Conservation (phyloP, 1,140 invertebrate genomes). For the Lamellibrachia luymesi region DNA sequence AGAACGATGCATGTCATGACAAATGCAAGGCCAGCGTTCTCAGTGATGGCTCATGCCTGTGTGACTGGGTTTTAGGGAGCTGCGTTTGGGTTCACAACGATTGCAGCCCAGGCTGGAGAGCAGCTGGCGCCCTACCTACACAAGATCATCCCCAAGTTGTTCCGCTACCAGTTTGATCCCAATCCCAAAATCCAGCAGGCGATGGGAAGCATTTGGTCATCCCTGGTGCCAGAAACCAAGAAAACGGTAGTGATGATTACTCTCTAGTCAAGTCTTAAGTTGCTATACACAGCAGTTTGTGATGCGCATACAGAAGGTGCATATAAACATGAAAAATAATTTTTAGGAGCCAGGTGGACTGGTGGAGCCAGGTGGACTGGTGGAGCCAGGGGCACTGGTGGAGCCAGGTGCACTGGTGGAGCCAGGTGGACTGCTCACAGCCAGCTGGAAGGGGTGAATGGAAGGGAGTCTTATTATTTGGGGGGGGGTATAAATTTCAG, state of each 20-base stretch:
- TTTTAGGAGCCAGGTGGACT: no score
- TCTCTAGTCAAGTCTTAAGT: not conserved
- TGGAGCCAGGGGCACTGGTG: no score
- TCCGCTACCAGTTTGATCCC: slow-evolving; percentile 82
- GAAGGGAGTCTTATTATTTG: no score
- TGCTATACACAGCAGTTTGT: not conserved
- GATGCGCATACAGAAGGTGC: no score
- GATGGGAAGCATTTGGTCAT: slow-evolving; percentile 88
- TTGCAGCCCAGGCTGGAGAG: slow-evolving; percentile 76
- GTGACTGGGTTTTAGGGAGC: slow-evolving; percentile 65
- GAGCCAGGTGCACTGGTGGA: no score
- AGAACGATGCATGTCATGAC: not conserved
- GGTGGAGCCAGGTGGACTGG: no score
- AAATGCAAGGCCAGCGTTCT: not conserved
- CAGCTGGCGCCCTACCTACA: slow-evolving; percentile 79
- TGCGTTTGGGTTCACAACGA: slow-evolving; percentile 85
- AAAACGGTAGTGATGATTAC: slow-evolving; percentile 65
- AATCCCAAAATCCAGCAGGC: slow-evolving; percentile 85
- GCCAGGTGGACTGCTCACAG: no score
- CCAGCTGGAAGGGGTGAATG: no score
- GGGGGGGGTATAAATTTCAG: no score
- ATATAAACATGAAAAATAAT: no score
- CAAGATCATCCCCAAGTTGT: slow-evolving; percentile 84
- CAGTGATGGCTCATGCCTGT: not conserved
- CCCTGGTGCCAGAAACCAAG: slow-evolving; percentile 80